phyloP scores from a whole-genome alignment of 2,888 invertebrate species.

The Bellardia pandia region DNA sequence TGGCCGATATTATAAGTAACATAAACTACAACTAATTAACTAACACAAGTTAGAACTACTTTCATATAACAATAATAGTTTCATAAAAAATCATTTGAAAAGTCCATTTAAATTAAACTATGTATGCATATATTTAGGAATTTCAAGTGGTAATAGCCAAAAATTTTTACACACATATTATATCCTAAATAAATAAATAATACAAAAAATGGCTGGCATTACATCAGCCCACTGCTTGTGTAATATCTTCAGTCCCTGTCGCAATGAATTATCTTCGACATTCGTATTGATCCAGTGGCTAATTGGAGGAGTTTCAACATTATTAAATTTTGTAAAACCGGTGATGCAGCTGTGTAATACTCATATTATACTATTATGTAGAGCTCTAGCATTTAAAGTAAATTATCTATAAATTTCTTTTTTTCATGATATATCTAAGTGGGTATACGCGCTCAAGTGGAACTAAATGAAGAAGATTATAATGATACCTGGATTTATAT shows the following conservation, averaged over 20 bases:
- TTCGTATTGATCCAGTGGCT: constrained; percentile 81
- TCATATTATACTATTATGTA: not conserved
- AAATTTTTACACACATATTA: too few relatives aligned
- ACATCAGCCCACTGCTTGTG: constrained; percentile 79
- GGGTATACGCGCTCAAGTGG: constrained; percentile 80
- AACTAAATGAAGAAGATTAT: constrained; percentile 82
- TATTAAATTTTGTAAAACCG: constrained; percentile 79
- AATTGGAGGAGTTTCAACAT: constrained; percentile 79
- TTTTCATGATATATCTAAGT: constrained; percentile 72
- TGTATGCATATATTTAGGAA: too few relatives aligned
- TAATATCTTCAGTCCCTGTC: constrained; percentile 81
- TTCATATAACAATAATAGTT: too few relatives aligned
- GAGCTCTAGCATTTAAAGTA: not conserved
- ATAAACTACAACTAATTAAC: too few relatives aligned
- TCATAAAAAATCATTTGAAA: too few relatives aligned
- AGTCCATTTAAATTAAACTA: too few relatives aligned
- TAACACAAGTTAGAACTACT: too few relatives aligned
- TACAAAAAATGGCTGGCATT: constrained; percentile 73
- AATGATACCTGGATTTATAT: constrained; percentile 84
- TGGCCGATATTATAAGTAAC: too few relatives aligned
- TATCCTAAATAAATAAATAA: not conserved
- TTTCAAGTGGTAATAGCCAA: too few relatives aligned
- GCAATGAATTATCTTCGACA: constrained; percentile 79
- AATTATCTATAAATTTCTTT: not conserved
- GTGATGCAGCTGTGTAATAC: constrained; percentile 78